Evolutionary conservation across 2,113 vertebrate genomes (phyloP).

Genomic region (Trogon melanurus): DNA sequence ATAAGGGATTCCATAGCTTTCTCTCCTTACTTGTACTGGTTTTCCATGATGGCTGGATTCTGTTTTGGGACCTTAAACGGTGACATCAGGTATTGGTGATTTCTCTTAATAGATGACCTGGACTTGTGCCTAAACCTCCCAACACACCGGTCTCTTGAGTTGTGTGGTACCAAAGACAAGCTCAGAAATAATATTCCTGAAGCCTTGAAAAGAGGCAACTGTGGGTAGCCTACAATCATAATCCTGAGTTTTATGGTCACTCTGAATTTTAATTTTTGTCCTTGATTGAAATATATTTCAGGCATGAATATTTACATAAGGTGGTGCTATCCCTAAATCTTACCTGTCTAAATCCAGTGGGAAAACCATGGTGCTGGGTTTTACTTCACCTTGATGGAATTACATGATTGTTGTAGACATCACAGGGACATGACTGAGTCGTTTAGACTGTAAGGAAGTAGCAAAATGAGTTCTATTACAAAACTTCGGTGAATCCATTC

Average conservation of each 20-base stretch:
- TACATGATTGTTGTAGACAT: rapidly evolving
- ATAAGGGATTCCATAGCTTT: background rate
- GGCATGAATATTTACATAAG: background rate
- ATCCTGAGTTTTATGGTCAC: background rate
- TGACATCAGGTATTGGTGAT: background rate
- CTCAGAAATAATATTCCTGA: background rate
- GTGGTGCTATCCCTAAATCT: background rate
- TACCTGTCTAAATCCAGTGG: background rate
- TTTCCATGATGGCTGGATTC: background rate
- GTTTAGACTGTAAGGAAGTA: background rate
- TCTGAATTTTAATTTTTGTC: background rate
- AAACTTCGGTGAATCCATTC: background rate
- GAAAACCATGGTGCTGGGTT: background rate
- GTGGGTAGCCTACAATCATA: background rate
- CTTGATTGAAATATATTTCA: background rate
- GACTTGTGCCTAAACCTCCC: background rate
- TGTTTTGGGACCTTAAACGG: background rate
- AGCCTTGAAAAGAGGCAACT: background rate
- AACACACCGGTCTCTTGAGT: background rate
- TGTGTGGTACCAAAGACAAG: background rate
- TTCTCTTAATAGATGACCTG: background rate
- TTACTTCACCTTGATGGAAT: background rate
- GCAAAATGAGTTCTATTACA: background rate
- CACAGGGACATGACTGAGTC: background rate
- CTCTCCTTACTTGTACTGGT: background rate